Base-by-base conservation (phyloP, 2,113 vertebrate genomes). In the Chrysemys picta region DNA sequence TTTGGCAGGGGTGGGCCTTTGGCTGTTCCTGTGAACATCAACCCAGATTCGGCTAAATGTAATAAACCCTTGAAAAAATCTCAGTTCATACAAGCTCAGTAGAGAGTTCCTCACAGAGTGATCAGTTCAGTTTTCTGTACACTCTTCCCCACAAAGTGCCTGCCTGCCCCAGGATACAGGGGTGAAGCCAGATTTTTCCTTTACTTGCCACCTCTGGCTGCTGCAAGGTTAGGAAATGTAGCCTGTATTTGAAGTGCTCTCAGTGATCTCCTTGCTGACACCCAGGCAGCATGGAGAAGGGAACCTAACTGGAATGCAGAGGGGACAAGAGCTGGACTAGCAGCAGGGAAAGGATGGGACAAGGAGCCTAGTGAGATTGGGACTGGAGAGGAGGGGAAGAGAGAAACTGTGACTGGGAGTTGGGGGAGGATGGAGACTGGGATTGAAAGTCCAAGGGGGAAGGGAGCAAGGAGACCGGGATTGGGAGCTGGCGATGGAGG, bases 201-300 rank as follows among this genome's bases (percentile, higher is more conserved):
- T 3, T 0, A 3, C 24, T 80, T 84, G 56, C 3, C 52, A 10
- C 72, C 86, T 16, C 29, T 45, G 1, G 1, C 29, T 47, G 38
- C 47, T 91, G 82, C 75, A 93, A 88, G 80, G 29, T 1, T 50
- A 83, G 10, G 11, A 76, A 69, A 56, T 2, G 22, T 38, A 75
- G n/a, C 4, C 38, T 22, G 69, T 76, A 24, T 25, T 24, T 45
- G 38, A 38, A 25, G 22, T 22, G 24, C 0, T 0, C 24, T 45
- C 59, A 75, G 10, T 13, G 45, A 3, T 16, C 87, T 53, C 14
- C 49, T n/a, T 80, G 79, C 47, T 80, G 78, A 17, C 8, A 57
- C 4, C 22, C 29, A 0, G 14, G 21, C 17, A 27, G 38, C 21
- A 79, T 10, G 0, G 4, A 38, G 62, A 13, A 62, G 47, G 62